Conservation (phyloP, 2,113 vertebrate genomes). For the Leptocoma aspasia region DNA sequence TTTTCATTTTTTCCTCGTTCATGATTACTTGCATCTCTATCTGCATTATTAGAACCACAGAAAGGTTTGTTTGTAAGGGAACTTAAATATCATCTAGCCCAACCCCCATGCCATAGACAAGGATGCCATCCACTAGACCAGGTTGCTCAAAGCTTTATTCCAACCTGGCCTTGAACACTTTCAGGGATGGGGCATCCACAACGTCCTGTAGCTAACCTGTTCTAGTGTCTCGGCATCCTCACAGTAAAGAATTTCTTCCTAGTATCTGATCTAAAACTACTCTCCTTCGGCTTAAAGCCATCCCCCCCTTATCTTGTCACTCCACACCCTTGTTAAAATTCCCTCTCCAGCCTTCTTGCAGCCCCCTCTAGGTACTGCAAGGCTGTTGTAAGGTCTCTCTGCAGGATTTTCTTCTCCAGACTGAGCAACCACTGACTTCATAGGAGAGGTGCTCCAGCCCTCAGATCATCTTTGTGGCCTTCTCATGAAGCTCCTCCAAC, state of each 20-base stretch:
- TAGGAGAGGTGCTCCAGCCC: neutral
- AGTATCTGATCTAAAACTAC: neutral
- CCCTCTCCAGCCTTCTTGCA: neutral
- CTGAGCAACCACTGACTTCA: neutral
- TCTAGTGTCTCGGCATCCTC: neutral
- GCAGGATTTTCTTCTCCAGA: neutral
- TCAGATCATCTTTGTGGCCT: too few species aligned
- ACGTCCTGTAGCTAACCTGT: neutral
- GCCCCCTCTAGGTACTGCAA: neutral
- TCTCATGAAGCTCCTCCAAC: neutral
- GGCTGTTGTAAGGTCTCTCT: neutral
- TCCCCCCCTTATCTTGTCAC: neutral
- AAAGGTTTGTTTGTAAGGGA: neutral
- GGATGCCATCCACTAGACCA: neutral
- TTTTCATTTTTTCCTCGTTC: neutral
- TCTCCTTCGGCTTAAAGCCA: neutral
- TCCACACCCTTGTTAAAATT: neutral
- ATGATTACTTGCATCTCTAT: neutral
- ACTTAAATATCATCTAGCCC: neutral
- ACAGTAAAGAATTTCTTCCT: neutral
- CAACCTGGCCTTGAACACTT: neutral
- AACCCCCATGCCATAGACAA: neutral
- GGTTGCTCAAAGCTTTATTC: neutral
- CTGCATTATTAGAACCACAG: neutral
- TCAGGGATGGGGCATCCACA: neutral